These are phyloP conservation scores for Trichechus manatus DNA, from an alignment of 2,113 vertebrate species.

Conservation along the genomic window DNA sequence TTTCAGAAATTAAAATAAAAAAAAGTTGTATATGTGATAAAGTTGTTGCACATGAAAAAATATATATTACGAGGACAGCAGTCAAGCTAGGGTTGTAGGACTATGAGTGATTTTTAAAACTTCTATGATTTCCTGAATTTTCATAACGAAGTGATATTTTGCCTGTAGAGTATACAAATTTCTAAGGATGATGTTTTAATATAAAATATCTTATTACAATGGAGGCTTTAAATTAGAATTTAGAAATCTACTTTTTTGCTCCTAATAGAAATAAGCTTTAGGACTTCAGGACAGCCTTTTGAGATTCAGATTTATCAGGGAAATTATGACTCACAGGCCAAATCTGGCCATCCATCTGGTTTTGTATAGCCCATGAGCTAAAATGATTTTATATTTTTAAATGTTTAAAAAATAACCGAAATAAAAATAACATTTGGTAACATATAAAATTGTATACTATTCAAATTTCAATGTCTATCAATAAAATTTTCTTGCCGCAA, in stretches of 20 bases:
- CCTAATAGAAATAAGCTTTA: neutral
- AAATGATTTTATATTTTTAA: neutral
- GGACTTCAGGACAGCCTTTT: neutral
- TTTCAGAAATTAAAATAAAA: neutral
- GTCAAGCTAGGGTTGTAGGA: conserved; percentile 6
- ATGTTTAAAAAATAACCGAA: neutral
- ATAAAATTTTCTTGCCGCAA: neutral
- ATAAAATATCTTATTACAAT: conserved; percentile 29
- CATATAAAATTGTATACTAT: neutral
- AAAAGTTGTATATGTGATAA: conserved; percentile 3
- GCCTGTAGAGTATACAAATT: neutral
- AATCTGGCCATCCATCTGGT: neutral
- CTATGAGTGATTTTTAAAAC: neutral
- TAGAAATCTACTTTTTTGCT: neutral
- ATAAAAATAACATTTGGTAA: neutral
- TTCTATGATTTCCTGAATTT: conserved; percentile 34
- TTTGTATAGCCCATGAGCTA: too few relatives aligned
- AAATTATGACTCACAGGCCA: neutral
- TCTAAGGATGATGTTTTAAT: conserved; percentile 14
- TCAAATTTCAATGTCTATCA: neutral
- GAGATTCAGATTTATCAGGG: neutral
- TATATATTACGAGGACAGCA: neutral
- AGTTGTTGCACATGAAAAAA: neutral
- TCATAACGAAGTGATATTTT: conserved; percentile 43
- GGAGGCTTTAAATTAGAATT: neutral